phyloP scores from a whole-genome alignment of 2,113 vertebrate species.

The Oreochromis aureus region DNA sequence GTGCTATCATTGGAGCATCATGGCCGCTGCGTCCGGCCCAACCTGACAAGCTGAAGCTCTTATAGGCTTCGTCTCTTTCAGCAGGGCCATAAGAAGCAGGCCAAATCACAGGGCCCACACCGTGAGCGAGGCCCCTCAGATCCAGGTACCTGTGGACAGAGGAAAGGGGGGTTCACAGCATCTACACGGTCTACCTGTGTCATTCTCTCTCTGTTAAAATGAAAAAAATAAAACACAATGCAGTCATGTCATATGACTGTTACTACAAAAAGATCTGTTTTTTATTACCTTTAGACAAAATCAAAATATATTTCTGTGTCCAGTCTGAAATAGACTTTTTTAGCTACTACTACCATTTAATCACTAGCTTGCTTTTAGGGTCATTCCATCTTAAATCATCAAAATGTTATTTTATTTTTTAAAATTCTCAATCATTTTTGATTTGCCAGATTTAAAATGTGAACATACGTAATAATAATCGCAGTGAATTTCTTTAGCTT shows the following conservation, averaged over 20 bases:
- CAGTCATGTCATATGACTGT: background rate
- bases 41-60: constrained; percentile 72
- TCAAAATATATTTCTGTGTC: background rate
- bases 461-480: background rate
- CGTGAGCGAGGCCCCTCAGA: constrained; percentile 66
- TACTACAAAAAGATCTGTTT: background rate
- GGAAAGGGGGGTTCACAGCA: background rate
- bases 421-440: background rate
- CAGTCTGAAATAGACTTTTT: background rate
- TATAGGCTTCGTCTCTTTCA: constrained; percentile 73
- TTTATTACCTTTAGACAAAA: background rate
- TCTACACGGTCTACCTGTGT: background rate
- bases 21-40: constrained; percentile 82
- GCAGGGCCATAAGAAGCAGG: constrained; percentile 61
- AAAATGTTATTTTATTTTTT: background rate
- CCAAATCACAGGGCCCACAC: constrained; percentile 58
- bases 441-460: background rate
- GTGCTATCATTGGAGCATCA: constrained; percentile 82
- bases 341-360: background rate
- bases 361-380: background rate
- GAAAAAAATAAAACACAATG: background rate
- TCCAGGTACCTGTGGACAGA: constrained; percentile 72
- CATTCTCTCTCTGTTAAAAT: background rate
- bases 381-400: background rate
- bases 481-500: background rate